Evolutionary conservation across 1,140 invertebrate species (phyloP), one percentile per base, ranked within the genome.

Genomic region (Halotydeus destructor): DNA sequence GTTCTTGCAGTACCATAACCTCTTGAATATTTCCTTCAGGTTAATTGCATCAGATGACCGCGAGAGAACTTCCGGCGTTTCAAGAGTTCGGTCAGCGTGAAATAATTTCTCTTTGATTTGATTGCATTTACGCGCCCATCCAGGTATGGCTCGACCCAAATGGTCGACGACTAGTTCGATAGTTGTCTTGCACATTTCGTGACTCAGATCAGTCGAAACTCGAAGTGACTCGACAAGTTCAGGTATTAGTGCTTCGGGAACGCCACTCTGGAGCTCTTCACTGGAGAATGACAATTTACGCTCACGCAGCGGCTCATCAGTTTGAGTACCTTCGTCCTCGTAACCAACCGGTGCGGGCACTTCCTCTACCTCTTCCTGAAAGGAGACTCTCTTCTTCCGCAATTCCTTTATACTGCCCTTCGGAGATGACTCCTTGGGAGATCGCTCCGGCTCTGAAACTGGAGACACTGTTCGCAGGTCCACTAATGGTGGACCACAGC

Each of bases 1-100:
- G 58, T 88, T 81, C 49, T 85, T 85, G 49, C 80, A 83, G 34
- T 73, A 76, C 9, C 76, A 78, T 38, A 93, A 60, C 50, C 83
- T 73, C 25, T 68, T 69, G 45, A 89, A 76, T 39, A 85, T 74
- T 33, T 75, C 70, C 58, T 74, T 72, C 53, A 91, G 64, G 23
- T 76, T 66, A 44, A 74, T 69, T 6, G 77, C 75, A 62, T 88
- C 83, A 12, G 77, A 27, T 39, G 21, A 72, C 1, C 76, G 78
- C 9, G 31, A 37, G 33, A 31, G 48, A 6, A 45, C 22, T 18
- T 49, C 43, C 24, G 39, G 30, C 9, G 40, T 26, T 37, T 32
- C 38, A 28, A 23, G 12, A 34, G 3, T 18, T 26, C 35, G 21
- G 32, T 36, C 22, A 31, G 21, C 4, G 11, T 12, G 35, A 11